Base-by-base conservation (phyloP, 1,140 invertebrate species). In the Wiebesia pumilae region DNA sequence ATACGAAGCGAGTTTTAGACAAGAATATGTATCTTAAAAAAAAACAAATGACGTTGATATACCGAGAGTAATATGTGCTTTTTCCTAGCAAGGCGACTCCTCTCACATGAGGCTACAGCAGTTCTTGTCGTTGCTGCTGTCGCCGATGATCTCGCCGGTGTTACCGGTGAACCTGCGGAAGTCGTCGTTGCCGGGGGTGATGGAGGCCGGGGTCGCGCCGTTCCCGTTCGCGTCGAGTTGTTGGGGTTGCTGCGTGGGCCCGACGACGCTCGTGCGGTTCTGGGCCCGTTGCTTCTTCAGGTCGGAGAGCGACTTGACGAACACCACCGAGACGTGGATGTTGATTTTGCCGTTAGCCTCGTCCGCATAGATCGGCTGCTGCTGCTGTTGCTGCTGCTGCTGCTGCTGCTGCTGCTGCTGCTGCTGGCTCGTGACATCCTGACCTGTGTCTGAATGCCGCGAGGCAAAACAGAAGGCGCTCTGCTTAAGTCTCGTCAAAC, bases 271-370 rank as follows among this genome's bases (percentile, higher is more conserved):
- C 85, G 96, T 96, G 88, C 97, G 94, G 90, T 96, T 97, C 88
- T 97, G 96, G 21, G 97, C 95, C 86, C 97, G 95, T 91, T 98
- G 97, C 91, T 98, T 98, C 94, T 98, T 98, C 90, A 98, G 94
- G 93, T 98, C 97, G 54, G 97, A 97, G 87, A 98, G 95, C 40
- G 97, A 98, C 89, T 94, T 94, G 90, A 91, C 92, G 93, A 95
- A 95, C 93, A 97, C 95, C 93, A 97, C 96, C 91, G 96, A 96
- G 94, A 97, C 95, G 89, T 97, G 97, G 91, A 98, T 97, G 95
- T 97, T 97, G 93, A 97, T 97, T 95, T 97, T 97, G 93, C 97
- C 97, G 94, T 97, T 97, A 92, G 96, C 96, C 93, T 97, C 96
- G 85, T 95, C 96, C 85, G 96, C 95, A 14, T 75, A 81, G 80